A percentile compares a stretch with the other conserved stretches of the same genome.
These are phyloP conservation scores for Acipenser ruthenus DNA, from an alignment of 2,797 vertebrate species.

Conservation along the genomic window DNA sequence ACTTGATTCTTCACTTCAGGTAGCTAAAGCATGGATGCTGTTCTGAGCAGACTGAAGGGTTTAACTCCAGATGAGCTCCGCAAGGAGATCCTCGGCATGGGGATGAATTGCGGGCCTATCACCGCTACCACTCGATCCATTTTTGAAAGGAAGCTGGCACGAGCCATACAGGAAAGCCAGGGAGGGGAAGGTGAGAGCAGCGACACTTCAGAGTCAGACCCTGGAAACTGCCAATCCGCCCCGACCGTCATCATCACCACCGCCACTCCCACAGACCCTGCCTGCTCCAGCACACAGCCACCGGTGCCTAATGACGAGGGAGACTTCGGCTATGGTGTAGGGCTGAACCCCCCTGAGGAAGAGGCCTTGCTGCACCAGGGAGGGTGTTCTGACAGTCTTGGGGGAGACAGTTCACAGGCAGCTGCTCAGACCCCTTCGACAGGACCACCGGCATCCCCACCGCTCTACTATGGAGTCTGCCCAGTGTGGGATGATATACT, in stretches of 20 bases:
- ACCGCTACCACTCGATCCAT: conserved; percentile 84
- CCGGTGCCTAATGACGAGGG: conserved; percentile 49
- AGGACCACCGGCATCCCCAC: conserved; percentile 48
- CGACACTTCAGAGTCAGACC: not conserved
- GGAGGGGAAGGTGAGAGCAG: conserved; percentile 20
- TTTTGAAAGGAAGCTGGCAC: conserved; percentile 88
- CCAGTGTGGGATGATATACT: conserved; percentile 79
- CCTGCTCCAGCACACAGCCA: not conserved
- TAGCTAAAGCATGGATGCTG: conserved; percentile 78
- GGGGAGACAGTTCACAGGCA: conserved; percentile 31
- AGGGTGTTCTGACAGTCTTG: conserved; percentile 20
- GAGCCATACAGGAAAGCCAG: conserved; percentile 62
- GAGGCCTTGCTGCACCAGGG: conserved; percentile 50
- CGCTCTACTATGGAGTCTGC: conserved; percentile 81
- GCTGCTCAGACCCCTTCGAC: conserved; percentile 41
- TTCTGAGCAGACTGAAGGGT: conserved; percentile 73
- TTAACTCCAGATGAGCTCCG: conserved; percentile 79
- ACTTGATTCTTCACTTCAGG: conserved; percentile 32
- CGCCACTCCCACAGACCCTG: conserved; percentile 9
- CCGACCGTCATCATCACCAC: conserved; percentile 10
- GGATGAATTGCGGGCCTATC: conserved; percentile 85
- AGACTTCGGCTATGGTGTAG: conserved; percentile 81
- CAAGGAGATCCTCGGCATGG: conserved; percentile 73
- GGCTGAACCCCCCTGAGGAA: conserved; percentile 82
- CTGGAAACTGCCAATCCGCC: conserved; percentile 23